phyloP scores from a whole-genome alignment of 2,113 vertebrate species.

The Falco punctatus region DNA sequence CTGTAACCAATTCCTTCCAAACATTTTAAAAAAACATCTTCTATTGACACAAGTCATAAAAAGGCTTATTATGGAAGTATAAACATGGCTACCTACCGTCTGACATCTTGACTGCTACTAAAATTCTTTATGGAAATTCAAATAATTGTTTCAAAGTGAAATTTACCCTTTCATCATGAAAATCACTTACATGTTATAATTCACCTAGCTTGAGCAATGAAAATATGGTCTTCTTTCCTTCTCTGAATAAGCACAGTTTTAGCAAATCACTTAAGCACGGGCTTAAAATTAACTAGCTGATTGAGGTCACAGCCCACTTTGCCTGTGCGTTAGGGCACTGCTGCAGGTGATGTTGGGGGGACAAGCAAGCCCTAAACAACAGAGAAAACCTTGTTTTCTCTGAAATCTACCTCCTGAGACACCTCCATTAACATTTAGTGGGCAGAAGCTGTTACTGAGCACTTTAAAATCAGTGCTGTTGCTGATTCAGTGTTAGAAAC shows the following conservation, averaged over 20 bases:
- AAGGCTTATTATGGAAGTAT: not conserved
- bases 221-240: slow-evolving; percentile 17
- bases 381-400: not conserved
- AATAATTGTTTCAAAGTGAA: not conserved
- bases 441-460: not conserved
- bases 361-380: not conserved
- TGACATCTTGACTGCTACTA: not conserved
- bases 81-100: not conserved
- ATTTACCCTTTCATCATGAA: not conserved
- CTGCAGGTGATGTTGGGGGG: slow-evolving; percentile 19
- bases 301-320: slow-evolving; percentile 62
- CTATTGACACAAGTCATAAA: not conserved
- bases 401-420: not conserved
- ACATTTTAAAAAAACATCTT: not conserved
- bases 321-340: not conserved
- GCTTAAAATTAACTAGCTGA: slow-evolving; percentile 62
- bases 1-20: not conserved
- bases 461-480: not conserved
- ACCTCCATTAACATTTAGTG: not conserved
- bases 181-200: not conserved
- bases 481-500: not conserved
- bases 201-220: not conserved
- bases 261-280: slow-evolving; percentile 19
- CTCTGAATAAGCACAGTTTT: slow-evolving; percentile 42
- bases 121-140: not conserved